Percentiles rank a stretch among this genome's conserved stretches.
phyloP scores from a whole-genome alignment of 2,113 vertebrate genomes.

The Gopherus evgoodei region DNA sequence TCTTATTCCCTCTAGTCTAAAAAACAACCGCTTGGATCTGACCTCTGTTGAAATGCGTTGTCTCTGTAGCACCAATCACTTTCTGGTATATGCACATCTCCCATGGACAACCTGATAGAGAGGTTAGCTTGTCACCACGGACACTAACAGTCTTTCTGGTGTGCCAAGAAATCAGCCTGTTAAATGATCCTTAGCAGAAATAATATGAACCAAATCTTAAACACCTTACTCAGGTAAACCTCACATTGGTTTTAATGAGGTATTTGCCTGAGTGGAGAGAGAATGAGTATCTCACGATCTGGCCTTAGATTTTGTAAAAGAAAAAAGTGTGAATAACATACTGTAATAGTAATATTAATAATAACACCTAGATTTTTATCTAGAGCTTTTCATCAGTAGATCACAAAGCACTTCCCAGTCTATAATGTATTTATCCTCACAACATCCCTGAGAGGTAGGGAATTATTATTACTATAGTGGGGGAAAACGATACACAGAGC shows the following conservation, averaged over 20 bases:
- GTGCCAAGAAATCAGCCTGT: neutral
- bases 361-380: neutral
- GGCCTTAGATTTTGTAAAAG: neutral
- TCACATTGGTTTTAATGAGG: neutral
- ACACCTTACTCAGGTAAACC: neutral
- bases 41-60: neutral
- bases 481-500: neutral
- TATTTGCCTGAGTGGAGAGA: neutral
- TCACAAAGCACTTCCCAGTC: neutral
- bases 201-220: neutral
- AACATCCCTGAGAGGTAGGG: neutral
- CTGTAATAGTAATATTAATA: neutral
- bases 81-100: neutral
- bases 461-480: neutral
- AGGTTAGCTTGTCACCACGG: neutral
- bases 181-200: neutral
- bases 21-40: neutral
- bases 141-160: neutral
- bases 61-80: neutral
- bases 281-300: accelerated
- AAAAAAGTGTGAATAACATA: neutral
- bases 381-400: neutral
- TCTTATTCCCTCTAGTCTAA: neutral
- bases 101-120: neutral
- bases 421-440: neutral